A percentile compares a stretch with the other conserved stretches of the same genome.
These are phyloP conservation scores for Chiroxiphia lanceolata DNA, from an alignment of 2,797 vertebrate species.

Conservation along the genomic window DNA sequence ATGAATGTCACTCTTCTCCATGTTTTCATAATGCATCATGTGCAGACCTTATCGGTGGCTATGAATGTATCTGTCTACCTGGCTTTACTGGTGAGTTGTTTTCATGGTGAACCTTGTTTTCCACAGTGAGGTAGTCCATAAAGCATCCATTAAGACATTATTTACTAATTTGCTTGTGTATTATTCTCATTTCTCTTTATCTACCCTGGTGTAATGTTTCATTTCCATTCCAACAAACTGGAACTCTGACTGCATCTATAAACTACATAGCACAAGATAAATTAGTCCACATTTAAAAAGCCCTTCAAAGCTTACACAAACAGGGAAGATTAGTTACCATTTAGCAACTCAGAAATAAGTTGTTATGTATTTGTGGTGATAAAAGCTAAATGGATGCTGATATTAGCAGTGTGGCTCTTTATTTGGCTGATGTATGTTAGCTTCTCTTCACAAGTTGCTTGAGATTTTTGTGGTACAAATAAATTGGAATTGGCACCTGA, in stretches of 20 bases:
- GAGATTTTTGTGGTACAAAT: not conserved
- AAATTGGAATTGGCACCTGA: constrained; percentile 3
- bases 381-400: constrained; percentile 10
- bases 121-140: not conserved
- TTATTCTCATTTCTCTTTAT: constrained; percentile 37
- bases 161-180: not conserved
- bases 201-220: constrained; percentile 9
- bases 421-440: not conserved
- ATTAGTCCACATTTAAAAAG: constrained; percentile 11
- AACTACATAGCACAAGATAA: constrained; percentile 20
- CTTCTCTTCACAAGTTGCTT: not conserved
- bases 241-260: not conserved
- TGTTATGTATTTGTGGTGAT: not conserved
- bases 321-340: not conserved
- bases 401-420: not conserved
- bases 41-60: constrained; percentile 74
- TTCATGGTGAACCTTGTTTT: not conserved
- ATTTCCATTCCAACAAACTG: constrained; percentile 40
- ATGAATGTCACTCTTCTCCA: constrained; percentile 79
- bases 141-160: not conserved
- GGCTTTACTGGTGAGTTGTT: constrained; percentile 80
- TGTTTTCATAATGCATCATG: constrained; percentile 79
- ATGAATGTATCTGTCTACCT: constrained; percentile 71
- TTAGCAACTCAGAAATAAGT: constrained; percentile 11
- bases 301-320: not conserved